Conservation (phyloP, 2,888 invertebrate species). For the Oegoconia quadripuncta region DNA sequence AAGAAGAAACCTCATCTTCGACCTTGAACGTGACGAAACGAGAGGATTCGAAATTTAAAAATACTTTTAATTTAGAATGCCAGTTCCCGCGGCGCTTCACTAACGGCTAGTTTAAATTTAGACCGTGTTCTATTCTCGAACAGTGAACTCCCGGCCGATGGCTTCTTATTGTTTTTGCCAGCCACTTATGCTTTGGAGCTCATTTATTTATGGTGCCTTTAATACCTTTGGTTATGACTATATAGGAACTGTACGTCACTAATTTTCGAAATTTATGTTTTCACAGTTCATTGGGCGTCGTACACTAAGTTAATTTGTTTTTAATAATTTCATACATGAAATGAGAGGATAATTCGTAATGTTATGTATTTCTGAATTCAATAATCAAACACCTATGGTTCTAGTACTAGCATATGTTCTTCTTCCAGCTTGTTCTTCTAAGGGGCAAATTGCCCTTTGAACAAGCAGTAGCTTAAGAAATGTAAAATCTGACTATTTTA, state of each 20-base stretch:
- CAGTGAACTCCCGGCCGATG: slow-evolving; percentile 70
- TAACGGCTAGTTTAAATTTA: slow-evolving; percentile 59
- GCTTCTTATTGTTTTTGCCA: slow-evolving; percentile 68
- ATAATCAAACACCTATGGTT: no score
- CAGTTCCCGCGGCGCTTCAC: slow-evolving; percentile 68
- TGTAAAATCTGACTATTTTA: no score
- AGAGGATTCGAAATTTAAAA: slow-evolving; percentile 65
- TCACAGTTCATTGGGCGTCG: slow-evolving; percentile 7
- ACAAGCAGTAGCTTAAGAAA: no score
- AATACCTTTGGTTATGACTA: slow-evolving; percentile 18
- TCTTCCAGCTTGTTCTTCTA: no score
- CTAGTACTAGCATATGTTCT: no score
- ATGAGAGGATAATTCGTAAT: no score
- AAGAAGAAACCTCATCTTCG: slow-evolving; percentile 39
- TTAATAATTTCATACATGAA: no score
- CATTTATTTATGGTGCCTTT: slow-evolving; percentile 8
- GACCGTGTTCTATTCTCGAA: slow-evolving; percentile 65
- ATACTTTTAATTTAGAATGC: slow-evolving; percentile 58
- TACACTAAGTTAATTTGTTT: no score
- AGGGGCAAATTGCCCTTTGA: no score
- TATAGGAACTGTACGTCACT: slow-evolving; percentile 13
- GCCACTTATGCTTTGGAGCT: slow-evolving; percentile 27
- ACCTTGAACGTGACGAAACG: slow-evolving; percentile 75
- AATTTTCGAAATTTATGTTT: slow-evolving; percentile 13
- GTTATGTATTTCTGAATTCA: no score